Conservation (phyloP, 2,888 invertebrate species). For the Eupithecia inturbata region DNA sequence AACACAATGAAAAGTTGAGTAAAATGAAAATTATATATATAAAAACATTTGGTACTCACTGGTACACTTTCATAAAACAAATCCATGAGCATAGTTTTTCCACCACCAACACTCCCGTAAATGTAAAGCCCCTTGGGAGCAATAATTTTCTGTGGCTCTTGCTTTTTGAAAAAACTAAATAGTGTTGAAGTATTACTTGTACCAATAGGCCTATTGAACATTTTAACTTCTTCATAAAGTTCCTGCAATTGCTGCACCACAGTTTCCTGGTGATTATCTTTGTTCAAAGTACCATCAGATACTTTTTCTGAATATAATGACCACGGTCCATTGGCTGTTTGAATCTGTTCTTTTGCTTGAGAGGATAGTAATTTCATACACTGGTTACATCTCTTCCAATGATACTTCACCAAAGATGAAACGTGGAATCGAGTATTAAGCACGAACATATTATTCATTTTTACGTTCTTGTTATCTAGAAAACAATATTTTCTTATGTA, state of each 20-base stretch:
- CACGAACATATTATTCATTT: slow-evolving; percentile 61
- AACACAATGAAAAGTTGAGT: background rate
- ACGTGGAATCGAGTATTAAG: slow-evolving; percentile 59
- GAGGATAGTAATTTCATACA: slow-evolving; percentile 68
- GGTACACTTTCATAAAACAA: slow-evolving; percentile 91
- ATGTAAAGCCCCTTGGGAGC: slow-evolving; percentile 93
- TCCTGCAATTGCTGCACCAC: slow-evolving; percentile 88
- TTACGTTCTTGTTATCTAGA: background rate
- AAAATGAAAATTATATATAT: background rate
- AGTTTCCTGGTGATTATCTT: slow-evolving; percentile 89
- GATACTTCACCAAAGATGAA: slow-evolving; percentile 59
- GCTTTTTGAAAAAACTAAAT: slow-evolving; percentile 70
- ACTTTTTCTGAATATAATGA: slow-evolving; percentile 84
- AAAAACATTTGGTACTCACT: slow-evolving; percentile 52
- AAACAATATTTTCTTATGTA: slow-evolving; percentile 7
- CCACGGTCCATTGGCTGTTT: slow-evolving; percentile 74
- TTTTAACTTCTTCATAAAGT: slow-evolving; percentile 86
- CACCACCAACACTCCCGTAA: slow-evolving; percentile 96
- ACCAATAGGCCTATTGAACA: slow-evolving; percentile 77
- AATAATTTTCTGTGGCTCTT: slow-evolving; percentile 71
- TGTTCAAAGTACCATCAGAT: slow-evolving; percentile 82
- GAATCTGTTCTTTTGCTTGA: slow-evolving; percentile 55
- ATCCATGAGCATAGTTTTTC: slow-evolving; percentile 99
- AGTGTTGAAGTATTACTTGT: slow-evolving; percentile 55
- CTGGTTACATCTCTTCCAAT: slow-evolving; percentile 64